phyloP scores from a whole-genome alignment of 1,140 invertebrate species.

The Aphaenogaster rudis region DNA sequence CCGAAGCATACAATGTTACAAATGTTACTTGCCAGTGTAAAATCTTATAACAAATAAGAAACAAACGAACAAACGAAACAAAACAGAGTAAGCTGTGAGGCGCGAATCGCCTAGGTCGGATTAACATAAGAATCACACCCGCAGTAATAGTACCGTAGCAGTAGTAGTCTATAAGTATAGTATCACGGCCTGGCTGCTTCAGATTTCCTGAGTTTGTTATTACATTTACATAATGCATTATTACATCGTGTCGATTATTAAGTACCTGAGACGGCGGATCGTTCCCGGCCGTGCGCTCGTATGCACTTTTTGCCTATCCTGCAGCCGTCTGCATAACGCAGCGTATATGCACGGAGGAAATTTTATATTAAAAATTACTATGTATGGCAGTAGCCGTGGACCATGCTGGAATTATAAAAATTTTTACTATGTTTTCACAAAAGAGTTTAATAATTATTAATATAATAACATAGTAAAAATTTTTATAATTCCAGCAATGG shows the following conservation, averaged over 20 bases:
- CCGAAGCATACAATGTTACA: background rate
- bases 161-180: conserved; percentile 83
- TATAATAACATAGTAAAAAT: too few species aligned
- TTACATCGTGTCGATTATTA: conserved; percentile 76
- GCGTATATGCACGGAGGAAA: too few species aligned
- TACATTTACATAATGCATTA: conserved; percentile 83
- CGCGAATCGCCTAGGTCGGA: conserved; percentile 25
- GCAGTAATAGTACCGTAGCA: conserved; percentile 58
- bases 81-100: conserved; percentile 73
- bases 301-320: conserved; percentile 10
- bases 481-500: too few species aligned
- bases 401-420: too few species aligned
- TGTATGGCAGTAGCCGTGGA: too few species aligned
- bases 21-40: conserved; percentile 75
- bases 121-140: conserved; percentile 76
- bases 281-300: conserved; percentile 49
- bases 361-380: too few species aligned
- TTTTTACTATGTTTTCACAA: too few species aligned
- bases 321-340: background rate
- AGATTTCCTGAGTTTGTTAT: conserved; percentile 87
- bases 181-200: conserved; percentile 87
- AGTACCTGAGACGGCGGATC: conserved; percentile 78
- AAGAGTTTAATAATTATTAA: too few species aligned
- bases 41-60: conserved; percentile 84
- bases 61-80: conserved; percentile 83